phyloP scores from a whole-genome alignment of 2,113 vertebrate genomes.

The Gavialis gangeticus region DNA sequence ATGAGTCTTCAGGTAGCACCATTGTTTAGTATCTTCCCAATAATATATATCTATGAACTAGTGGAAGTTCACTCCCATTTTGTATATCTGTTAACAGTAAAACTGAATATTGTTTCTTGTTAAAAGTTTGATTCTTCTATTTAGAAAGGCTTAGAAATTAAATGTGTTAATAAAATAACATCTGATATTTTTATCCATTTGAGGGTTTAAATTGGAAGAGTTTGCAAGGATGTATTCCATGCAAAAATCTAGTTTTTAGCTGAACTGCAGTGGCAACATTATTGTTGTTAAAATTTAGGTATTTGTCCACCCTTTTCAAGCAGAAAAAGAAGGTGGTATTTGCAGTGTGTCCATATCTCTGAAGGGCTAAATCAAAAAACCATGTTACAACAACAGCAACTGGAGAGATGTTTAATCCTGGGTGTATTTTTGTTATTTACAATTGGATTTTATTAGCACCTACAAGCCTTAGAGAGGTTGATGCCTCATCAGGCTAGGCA shows the following conservation, averaged over 20 bases:
- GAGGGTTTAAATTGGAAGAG: not conserved
- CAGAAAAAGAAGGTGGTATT: not conserved
- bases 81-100: slow-evolving; percentile 48
- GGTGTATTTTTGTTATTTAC: not conserved
- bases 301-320: not conserved
- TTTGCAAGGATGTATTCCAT: slow-evolving; percentile 19
- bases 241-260: not conserved
- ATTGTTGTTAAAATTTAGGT: slow-evolving; percentile 5
- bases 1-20: slow-evolving; percentile 34
- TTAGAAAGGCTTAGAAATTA: slow-evolving; percentile 48
- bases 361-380: not conserved
- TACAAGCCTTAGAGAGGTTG: not conserved
- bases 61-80: slow-evolving; percentile 43
- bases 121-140: slow-evolving; percentile 45
- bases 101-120: slow-evolving; percentile 30
- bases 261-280: not conserved
- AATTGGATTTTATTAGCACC: not conserved
- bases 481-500: rapidly evolving
- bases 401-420: not conserved
- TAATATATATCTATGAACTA: slow-evolving; percentile 28
- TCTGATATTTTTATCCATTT: slow-evolving; percentile 26
- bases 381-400: not conserved
- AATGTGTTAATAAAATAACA: slow-evolving; percentile 43
- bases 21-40: slow-evolving; percentile 14
- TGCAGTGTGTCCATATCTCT: not conserved